Evolutionary conservation across 1,140 invertebrate genomes (phyloP).

Genomic region (Lepidostoma basale): DNA sequence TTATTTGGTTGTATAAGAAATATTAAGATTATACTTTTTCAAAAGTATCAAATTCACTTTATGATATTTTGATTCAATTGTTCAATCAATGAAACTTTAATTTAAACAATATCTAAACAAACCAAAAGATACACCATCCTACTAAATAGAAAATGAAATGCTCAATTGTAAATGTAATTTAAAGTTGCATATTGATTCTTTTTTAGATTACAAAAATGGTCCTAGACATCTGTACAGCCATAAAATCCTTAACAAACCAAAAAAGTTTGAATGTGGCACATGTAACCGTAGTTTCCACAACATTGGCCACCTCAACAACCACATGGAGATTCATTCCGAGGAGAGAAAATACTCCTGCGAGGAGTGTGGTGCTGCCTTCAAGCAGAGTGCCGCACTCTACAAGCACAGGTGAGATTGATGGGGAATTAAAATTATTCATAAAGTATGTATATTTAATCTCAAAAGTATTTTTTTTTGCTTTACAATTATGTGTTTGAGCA

Average conservation of each 20-base stretch:
- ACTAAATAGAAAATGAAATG: too few relatives aligned
- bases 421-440: not conserved
- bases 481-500: too few relatives aligned
- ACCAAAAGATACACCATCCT: too few relatives aligned
- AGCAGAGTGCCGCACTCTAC: slow-evolving; percentile 22
- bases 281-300: not conserved
- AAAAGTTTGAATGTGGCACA: not conserved
- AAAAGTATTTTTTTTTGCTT: too few relatives aligned
- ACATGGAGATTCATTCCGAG: slow-evolving; percentile 20
- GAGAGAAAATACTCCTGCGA: slow-evolving; percentile 13
- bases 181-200: not conserved
- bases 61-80: too few relatives aligned
- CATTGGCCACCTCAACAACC: not conserved
- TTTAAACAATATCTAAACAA: too few relatives aligned
- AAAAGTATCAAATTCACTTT: too few relatives aligned
- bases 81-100: too few relatives aligned
- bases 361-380: slow-evolving; percentile 20
- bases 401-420: slow-evolving; percentile 20
- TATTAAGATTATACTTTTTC: too few relatives aligned
- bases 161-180: too few relatives aligned
- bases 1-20: too few relatives aligned
- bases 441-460: not conserved
- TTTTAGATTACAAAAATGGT: slow-evolving; percentile 9
- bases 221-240: slow-evolving; percentile 2
- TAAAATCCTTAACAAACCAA: not conserved